Evolutionary conservation across 2,113 vertebrate genomes (phyloP).

Genomic region (Telmatochromis bifrenatus): DNA sequence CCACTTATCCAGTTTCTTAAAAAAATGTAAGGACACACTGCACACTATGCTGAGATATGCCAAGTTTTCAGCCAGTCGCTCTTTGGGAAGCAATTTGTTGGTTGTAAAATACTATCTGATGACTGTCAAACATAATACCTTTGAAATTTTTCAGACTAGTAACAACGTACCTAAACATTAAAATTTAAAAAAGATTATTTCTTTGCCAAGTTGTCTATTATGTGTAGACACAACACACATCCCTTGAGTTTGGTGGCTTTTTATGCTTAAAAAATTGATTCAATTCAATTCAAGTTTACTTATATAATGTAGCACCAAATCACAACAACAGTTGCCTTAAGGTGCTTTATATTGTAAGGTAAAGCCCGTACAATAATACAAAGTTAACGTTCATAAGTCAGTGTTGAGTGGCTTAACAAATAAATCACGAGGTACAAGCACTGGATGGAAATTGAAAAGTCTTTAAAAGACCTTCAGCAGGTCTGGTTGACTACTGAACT

Average conservation of each 20-base stretch:
- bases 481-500: rapidly evolving
- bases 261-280: neutral
- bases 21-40: neutral
- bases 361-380: neutral
- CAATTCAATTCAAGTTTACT: neutral
- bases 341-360: neutral
- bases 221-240: neutral
- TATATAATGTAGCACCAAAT: neutral
- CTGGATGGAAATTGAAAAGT: neutral
- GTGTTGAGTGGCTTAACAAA: neutral
- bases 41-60: neutral
- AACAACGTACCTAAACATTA: neutral
- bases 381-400: neutral
- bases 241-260: neutral
- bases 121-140: neutral
- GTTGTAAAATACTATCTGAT: neutral
- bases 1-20: neutral
- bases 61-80: neutral
- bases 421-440: neutral
- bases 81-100: neutral
- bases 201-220: neutral
- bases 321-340: neutral
- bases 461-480: neutral
- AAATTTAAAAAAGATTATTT: neutral
- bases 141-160: neutral